Evolutionary conservation across 2,113 vertebrate genomes (phyloP).

Genomic region (Hippocampus zosterae): DNA sequence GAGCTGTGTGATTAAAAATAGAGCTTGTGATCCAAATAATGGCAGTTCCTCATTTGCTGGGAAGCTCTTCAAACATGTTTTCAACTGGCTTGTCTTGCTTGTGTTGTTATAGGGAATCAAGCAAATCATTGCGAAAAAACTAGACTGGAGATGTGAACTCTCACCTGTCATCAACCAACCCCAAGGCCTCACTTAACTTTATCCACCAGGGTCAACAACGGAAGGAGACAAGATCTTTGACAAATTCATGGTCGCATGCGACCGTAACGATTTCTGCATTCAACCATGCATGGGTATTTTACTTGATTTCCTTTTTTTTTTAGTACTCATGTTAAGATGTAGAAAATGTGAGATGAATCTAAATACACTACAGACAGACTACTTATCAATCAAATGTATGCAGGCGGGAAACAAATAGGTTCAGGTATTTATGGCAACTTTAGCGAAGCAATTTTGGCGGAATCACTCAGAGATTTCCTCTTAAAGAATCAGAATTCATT

Average conservation of each 20-base stretch:
- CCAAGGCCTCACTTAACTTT: neutral
- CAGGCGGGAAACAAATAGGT: neutral
- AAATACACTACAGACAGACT: neutral
- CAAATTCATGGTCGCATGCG: neutral
- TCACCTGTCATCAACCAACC: slow-evolving; percentile 4
- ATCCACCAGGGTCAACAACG: neutral
- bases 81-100: neutral
- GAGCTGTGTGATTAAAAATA: slow-evolving; percentile 41
- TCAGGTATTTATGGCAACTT: no score
- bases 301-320: no score
- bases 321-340: neutral
- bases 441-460: no score
- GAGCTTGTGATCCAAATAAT: slow-evolving; percentile 16
- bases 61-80: neutral
- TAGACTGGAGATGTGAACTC: no score
- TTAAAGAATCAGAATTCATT: no score
- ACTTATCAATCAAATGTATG: neutral
- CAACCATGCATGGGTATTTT: no score
- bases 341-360: neutral
- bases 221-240: neutral
- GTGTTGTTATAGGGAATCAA: neutral
- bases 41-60: slow-evolving; percentile 14
- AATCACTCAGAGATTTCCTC: no score
- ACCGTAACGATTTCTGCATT: neutral
- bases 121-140: no score